Evolutionary conservation across 2,888 invertebrate species (phyloP).

Genomic region (Macrosoma leucophasiata): DNA sequence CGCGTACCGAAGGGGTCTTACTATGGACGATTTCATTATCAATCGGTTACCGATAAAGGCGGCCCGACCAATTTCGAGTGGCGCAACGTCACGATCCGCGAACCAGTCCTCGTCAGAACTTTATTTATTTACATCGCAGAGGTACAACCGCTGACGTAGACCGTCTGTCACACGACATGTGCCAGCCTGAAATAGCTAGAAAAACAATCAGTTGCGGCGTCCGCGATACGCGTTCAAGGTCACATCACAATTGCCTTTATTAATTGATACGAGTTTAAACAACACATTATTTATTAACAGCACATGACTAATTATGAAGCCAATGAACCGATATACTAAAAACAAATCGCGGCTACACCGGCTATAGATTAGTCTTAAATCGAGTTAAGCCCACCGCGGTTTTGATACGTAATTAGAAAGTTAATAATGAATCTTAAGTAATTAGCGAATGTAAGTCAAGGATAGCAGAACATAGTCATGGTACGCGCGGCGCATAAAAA

Average conservation of each 20-base stretch:
- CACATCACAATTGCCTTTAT: conserved; percentile 43
- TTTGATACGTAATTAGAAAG: conserved; percentile 27
- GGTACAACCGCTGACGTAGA: conserved; percentile 10
- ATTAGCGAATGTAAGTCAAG: conserved; percentile 42
- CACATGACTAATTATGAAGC: conserved; percentile 29
- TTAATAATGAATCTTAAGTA: conserved; percentile 22
- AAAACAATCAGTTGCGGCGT: conserved; percentile 39
- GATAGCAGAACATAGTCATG: conserved; percentile 36
- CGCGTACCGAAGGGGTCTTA: conserved; percentile 30
- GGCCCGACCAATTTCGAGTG: background rate
- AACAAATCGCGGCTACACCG: no score
- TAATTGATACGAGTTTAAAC: conserved; percentile 42
- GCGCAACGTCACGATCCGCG: no score
- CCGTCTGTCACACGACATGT: conserved; percentile 21
- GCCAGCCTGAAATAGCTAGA: conserved; percentile 34
- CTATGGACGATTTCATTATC: conserved; percentile 37
- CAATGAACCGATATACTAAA: conserved; percentile 23
- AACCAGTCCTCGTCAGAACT: conserved; percentile 4
- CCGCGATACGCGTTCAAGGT: conserved; percentile 44
- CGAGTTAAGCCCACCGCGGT: conserved; percentile 13
- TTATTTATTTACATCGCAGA: conserved; percentile 11
- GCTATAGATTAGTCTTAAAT: conserved; percentile 6
- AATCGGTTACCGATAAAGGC: conserved; percentile 8
- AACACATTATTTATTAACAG: conserved; percentile 33
- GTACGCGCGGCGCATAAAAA: conserved; percentile 27